Evolutionary conservation across 2,797 vertebrate genomes (phyloP).

Genomic region (Hyperoplus immaculatus): DNA sequence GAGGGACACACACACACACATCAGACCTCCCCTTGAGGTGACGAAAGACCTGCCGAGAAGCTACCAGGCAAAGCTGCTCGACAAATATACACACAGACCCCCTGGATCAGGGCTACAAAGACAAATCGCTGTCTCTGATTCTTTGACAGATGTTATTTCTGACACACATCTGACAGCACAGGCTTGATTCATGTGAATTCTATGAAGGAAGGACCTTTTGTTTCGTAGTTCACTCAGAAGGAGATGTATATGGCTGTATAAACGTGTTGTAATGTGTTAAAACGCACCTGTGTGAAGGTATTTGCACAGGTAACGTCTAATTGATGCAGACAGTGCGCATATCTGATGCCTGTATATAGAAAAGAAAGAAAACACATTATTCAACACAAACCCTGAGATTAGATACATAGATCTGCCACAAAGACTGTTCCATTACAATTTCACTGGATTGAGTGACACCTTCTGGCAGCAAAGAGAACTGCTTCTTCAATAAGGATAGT

Average conservation of each 20-base stretch:
- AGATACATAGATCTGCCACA: conserved; percentile 5
- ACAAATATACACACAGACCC: conserved; percentile 70
- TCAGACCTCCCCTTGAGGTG: conserved; percentile 80
- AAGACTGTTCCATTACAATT: neutral
- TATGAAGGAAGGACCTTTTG: neutral
- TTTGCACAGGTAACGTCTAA: neutral
- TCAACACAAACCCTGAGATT: neutral
- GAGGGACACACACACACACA: conserved; percentile 52
- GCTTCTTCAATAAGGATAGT: neutral
- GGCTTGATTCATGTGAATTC: conserved; percentile 15
- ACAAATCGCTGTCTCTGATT: conserved; percentile 57
- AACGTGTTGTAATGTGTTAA: neutral
- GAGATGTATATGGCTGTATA: neutral
- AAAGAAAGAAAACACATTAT: neutral
- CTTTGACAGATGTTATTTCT: conserved; percentile 48
- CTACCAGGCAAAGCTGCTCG: conserved; percentile 71
- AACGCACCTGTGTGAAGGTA: neutral
- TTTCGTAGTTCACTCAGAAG: neutral
- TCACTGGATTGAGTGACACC: conserved; percentile 72
- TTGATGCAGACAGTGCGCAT: neutral
- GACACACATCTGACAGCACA: conserved; percentile 24
- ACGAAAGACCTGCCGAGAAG: conserved; percentile 79
- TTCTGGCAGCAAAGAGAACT: conserved; percentile 70
- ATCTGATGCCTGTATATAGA: neutral
- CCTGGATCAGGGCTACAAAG: conserved; percentile 64